Evolutionary conservation across 2,888 invertebrate genomes (phyloP), one percentile per base, ranked within the genome.

Genomic region (Anoncus sp.): DNA sequence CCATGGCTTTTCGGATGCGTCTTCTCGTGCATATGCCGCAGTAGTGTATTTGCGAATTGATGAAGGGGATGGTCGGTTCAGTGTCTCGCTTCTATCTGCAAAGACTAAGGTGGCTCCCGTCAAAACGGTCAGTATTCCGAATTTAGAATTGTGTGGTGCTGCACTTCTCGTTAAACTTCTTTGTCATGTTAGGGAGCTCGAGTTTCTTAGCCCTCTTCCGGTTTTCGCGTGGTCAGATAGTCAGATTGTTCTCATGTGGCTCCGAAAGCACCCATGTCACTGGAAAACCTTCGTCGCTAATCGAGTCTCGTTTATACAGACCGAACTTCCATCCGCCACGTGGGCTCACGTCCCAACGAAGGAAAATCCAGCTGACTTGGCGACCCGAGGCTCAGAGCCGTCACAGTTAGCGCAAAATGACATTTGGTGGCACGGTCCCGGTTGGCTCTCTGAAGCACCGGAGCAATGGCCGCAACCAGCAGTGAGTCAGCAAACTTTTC

Each of bases 251-350:
- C 35, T 55, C 31, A 55, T 24, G n/a, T 35, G 55, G 55, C 55
- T 55, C 31, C 55, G 55, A 12, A 55, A 55, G 55, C 55, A 55
- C 31, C 55, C 55, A n/a, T 55, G 55, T 24, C 55, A 55, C 27
- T 55, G 55, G 35, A 31, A 55, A n/a, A 55, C 31, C 35, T 31
- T 55, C 27, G 55, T 55, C 6, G 55, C 35, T 16, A 55, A 55
- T 55, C 55, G 35, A 31, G 35, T 55, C 4, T 55, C 55, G 22
- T 16, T 55, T 0, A 55, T 55, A 31, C 55, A 55, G 31, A 55
- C 55, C 27, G 55, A 55, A 24, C 27, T 55, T 12, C 55, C 55
- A n/a, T 55, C 31, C 7, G 31, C 7, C 7, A 31, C 31, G 31
- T 31, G 31, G 31, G 31, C 31, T 31, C 31, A 31, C 7, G 31